Evolutionary conservation across 1,140 invertebrate genomes (phyloP), one percentile per base, ranked within the genome.

Genomic region (Colletes latitarsis): DNA sequence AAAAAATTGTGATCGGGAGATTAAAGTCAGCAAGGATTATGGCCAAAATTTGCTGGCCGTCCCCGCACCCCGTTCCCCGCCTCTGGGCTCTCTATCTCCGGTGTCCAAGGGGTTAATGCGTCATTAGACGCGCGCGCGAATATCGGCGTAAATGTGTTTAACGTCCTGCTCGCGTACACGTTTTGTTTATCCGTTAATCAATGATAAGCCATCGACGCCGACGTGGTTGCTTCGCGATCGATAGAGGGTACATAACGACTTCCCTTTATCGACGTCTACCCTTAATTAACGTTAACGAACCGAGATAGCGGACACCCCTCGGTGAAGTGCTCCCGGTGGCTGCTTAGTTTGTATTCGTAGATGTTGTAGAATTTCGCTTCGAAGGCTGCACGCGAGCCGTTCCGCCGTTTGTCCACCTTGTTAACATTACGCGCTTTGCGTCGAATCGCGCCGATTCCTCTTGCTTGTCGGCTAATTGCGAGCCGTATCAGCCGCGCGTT

Each of bases 281-380:
- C 63, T 75, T 80, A 80, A 80, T 80, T 80, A 80, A 80, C 78
- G 78, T 80, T 80, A 80, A 80, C 78, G 78, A 80, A 80, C 78
- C 78, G 78, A 80, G 78, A 80, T 80, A 75, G 78, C 72, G 78
- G 72, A 75, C 72, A 49, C 60, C 60, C 60, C 46, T 49, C 49
- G 49, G 6, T 49, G 49, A 63, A 62, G 76, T 71, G 17, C 17
- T 17, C 3, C 60, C 43, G 6, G 43, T 9, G 43, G 30, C 72
- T 39, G 78, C 71, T 80, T 60, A 80, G 77, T 64, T 79, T 72
- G 69, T 74, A 80, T 67, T 75, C 78, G 78, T 68, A 80, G 72
- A 80, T 67, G 78, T 62, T 43, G 43, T 53, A 41, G 52, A 80
- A 75, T 80, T 75, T 58, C 72, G 72, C 63, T 15, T 39, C 43